Conservation (phyloP, 2,888 invertebrate genomes). For the Parelbella ahira region DNA sequence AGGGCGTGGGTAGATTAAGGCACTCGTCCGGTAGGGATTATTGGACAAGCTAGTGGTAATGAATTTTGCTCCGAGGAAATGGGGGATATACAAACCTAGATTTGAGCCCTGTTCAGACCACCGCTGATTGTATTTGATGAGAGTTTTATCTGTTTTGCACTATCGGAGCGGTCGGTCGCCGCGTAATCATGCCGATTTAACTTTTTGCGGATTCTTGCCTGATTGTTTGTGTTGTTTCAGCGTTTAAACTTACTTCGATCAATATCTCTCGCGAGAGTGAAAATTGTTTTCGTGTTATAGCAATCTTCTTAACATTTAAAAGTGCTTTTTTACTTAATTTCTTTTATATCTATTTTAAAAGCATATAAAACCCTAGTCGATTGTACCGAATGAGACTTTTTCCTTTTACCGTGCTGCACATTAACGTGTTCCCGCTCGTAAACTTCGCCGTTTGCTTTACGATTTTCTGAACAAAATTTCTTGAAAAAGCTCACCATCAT, state of each 20-base stretch:
- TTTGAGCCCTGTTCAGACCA: constrained; percentile 71
- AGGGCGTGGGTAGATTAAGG: constrained; percentile 69
- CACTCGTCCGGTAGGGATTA: constrained; percentile 70
- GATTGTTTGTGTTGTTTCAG: constrained; percentile 52
- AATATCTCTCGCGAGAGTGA: constrained; percentile 24
- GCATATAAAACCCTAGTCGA: constrained; percentile 25
- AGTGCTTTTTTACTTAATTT: constrained; percentile 12
- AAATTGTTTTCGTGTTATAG: too few relatives aligned
- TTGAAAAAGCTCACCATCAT: constrained; percentile 23
- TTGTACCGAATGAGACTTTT: constrained; percentile 24
- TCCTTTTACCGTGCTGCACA: constrained; percentile 25
- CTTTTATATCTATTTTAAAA: constrained; percentile 23
- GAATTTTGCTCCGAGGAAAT: constrained; percentile 74
- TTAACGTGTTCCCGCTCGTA: constrained; percentile 26
- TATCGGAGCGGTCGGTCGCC: constrained; percentile 51
- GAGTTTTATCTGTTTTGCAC: constrained; percentile 73
- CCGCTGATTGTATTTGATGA: constrained; percentile 76
- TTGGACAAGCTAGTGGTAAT: constrained; percentile 73
- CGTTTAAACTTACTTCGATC: constrained; percentile 39
- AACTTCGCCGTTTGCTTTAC: constrained; percentile 26
- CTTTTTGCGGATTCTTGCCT: constrained; percentile 51
- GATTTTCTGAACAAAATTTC: constrained; percentile 25
- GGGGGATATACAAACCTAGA: constrained; percentile 64
- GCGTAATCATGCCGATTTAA: constrained; percentile 56
- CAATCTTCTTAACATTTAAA: constrained; percentile 10